These are phyloP conservation scores for Cancer borealis DNA, from an alignment of 2,888 invertebrate species.

Conservation along the genomic window DNA sequence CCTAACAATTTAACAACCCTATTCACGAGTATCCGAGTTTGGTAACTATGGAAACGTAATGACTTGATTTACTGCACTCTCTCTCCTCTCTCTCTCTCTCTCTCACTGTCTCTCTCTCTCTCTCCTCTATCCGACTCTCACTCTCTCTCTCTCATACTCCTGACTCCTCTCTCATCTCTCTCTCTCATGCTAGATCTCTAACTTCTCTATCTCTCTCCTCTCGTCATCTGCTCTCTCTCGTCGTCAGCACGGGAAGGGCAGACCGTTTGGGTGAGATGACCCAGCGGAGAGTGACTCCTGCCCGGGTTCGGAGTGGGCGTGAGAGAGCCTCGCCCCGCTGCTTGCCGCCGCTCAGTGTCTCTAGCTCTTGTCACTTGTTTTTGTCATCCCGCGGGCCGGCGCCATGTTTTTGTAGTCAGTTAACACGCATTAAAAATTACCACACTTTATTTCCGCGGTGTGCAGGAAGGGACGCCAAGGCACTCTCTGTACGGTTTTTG, in stretches of 20 bases:
- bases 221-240: too few species aligned
- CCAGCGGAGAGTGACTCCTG: background rate
- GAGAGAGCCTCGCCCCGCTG: background rate
- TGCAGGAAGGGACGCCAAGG: background rate
- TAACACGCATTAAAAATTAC: slow-evolving; percentile 27
- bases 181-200: background rate
- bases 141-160: background rate
- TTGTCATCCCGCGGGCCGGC: background rate
- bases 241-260: background rate
- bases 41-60: background rate
- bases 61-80: background rate
- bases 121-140: background rate
- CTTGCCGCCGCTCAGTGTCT: background rate
- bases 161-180: background rate
- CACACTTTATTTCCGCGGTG: background rate
- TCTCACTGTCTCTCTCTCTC: background rate
- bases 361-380: background rate
- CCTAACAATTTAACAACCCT: background rate
- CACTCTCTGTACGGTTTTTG: background rate
- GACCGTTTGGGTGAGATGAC: background rate
- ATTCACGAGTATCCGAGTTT: background rate
- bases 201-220: too few species aligned
- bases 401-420: slow-evolving; percentile 12
- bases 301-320: background rate
- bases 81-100: background rate